Percentiles rank a stretch among this genome's conserved stretches.
Conservation (phyloP, 2,888 invertebrate genomes). For the Sarcophaga carnaria region DNA sequence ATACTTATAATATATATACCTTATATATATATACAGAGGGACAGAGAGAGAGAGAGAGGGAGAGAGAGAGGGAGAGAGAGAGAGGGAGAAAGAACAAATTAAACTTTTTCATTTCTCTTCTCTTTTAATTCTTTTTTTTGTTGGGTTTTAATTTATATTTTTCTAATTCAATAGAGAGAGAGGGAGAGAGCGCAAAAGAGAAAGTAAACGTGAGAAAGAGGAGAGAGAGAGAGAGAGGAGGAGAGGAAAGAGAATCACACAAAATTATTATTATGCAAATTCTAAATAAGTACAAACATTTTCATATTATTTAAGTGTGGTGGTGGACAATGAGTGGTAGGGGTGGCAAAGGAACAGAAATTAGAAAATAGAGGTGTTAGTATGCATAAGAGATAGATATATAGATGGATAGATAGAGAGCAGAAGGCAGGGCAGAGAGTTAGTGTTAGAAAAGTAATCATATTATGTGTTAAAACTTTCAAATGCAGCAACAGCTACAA, state of each 20-base stretch:
- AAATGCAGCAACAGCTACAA: constrained; percentile 39
- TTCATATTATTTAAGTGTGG: constrained; percentile 47
- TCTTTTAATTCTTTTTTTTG: not conserved
- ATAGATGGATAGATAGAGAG: not conserved
- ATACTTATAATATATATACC: not conserved
- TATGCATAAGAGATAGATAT: not conserved
- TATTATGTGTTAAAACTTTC: constrained; percentile 64
- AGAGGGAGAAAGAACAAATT: not conserved
- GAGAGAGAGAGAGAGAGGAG: not conserved
- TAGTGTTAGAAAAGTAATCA: constrained; percentile 64
- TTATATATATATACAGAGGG: not conserved
- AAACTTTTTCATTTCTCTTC: not conserved
- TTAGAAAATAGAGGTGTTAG: not conserved
- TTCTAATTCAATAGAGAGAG: not conserved
- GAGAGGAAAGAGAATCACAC: not conserved
- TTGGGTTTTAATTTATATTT: not conserved
- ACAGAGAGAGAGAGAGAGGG: not conserved
- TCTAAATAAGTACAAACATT: constrained; percentile 66
- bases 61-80: not conserved
- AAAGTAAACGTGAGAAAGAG: too few species aligned
- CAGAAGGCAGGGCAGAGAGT: not conserved
- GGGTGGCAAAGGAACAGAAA: not conserved
- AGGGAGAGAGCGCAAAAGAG: not conserved
- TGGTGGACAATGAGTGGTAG: constrained; percentile 28
- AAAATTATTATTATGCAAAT: constrained; percentile 67